phyloP scores from a whole-genome alignment of 2,888 invertebrate genomes.

The Drosophila kambysellisi region DNA sequence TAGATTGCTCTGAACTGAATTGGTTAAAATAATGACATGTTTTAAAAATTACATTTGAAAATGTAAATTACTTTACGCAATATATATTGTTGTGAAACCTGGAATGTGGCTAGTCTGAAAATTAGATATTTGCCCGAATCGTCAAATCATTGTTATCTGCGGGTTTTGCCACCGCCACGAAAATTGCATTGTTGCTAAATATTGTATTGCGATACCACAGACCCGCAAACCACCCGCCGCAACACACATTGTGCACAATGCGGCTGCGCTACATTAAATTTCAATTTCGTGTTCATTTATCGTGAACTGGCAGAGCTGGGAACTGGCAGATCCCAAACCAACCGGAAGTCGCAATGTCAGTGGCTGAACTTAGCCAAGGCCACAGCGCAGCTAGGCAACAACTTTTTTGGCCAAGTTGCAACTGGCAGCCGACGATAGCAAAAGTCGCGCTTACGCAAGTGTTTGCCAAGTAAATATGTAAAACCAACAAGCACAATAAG shows the following conservation, averaged over 20 bases:
- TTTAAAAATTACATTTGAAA: too few species aligned
- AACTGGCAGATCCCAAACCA: neutral
- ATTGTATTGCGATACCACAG: slow-evolving; percentile 31
- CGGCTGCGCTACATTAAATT: slow-evolving; percentile 70
- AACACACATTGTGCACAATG: slow-evolving; percentile 20
- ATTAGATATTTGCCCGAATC: neutral
- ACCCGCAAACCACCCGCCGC: neutral
- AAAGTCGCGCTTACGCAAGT: slow-evolving; percentile 46
- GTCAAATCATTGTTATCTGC: slow-evolving; percentile 24
- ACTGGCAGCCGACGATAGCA: slow-evolving; percentile 32
- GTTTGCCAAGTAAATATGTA: slow-evolving; percentile 72
- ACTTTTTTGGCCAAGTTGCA: slow-evolving; percentile 59
- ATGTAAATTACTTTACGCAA: slow-evolving; percentile 3
- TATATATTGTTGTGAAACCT: slow-evolving; percentile 1
- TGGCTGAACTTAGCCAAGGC: slow-evolving; percentile 75
- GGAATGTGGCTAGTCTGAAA: neutral
- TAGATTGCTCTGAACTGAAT: neutral
- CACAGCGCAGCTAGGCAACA: slow-evolving; percentile 45
- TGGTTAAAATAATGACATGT: neutral
- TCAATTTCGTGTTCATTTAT: slow-evolving; percentile 76
- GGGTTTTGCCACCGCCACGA: slow-evolving; percentile 40
- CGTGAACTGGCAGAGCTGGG: slow-evolving; percentile 39
- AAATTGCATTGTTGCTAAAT: slow-evolving; percentile 48
- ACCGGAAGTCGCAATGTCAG: slow-evolving; percentile 72
- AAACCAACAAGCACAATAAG: slow-evolving; percentile 64